Percentiles rank a stretch among this genome's conserved stretches.
These are phyloP conservation scores for Timema podura DNA, from an alignment of 2,888 invertebrate genomes.

Conservation along the genomic window DNA sequence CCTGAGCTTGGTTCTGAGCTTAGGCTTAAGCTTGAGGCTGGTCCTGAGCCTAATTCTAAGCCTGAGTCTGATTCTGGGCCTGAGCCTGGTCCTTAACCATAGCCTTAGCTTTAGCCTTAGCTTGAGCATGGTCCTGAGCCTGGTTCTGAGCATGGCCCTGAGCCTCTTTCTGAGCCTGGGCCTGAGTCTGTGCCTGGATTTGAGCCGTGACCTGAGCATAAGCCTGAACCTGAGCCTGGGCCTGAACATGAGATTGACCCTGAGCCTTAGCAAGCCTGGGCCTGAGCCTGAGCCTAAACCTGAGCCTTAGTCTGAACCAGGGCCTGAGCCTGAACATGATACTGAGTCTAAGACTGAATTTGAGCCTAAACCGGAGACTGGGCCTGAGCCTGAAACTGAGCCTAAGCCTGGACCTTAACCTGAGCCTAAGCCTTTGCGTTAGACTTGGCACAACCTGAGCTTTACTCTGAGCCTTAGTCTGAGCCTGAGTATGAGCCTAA, in stretches of 20 bases:
- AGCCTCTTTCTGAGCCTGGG: too few species aligned
- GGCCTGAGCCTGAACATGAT: too few species aligned
- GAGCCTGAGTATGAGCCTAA: too few species aligned
- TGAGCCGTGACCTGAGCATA: not conserved
- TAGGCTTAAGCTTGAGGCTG: not conserved
- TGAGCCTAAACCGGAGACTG: not conserved
- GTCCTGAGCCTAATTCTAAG: too few species aligned
- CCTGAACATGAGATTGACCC: slow-evolving; percentile 32
- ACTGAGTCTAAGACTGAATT: slow-evolving; percentile 31
- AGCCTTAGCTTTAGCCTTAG: not conserved
- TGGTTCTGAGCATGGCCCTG: not conserved
- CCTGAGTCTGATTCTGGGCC: not conserved
- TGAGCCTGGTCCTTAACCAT: too few species aligned
- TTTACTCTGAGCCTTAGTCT: slow-evolving; percentile 6
- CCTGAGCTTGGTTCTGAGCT: too few species aligned
- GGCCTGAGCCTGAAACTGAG: slow-evolving; percentile 23
- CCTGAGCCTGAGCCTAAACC: slow-evolving; percentile 16
- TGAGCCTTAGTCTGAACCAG: slow-evolving; percentile 27
- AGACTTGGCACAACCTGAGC: slow-evolving; percentile 23
- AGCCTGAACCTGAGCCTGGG: slow-evolving; percentile 29
- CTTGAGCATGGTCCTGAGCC: too few species aligned
- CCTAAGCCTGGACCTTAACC: slow-evolving; percentile 30
- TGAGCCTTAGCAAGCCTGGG: slow-evolving; percentile 31
- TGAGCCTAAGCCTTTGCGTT: slow-evolving; percentile 32
- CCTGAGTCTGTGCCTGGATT: not conserved